phyloP scores from a whole-genome alignment of 2,113 vertebrate species.

The Crotophaga sulcirostris region DNA sequence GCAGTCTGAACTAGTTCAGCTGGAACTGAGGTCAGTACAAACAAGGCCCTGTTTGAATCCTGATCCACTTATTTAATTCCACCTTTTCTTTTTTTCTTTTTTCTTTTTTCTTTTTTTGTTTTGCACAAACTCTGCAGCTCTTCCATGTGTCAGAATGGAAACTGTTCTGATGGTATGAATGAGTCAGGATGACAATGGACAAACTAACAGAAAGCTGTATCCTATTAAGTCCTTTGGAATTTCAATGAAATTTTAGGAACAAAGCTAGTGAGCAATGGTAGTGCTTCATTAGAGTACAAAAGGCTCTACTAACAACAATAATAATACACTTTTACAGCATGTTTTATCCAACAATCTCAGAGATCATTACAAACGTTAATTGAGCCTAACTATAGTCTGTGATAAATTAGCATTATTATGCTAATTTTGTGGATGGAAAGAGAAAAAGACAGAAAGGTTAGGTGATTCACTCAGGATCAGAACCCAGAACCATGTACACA shows the following conservation, averaged over 20 bases:
- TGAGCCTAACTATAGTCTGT: constrained; percentile 24
- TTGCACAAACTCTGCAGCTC: not conserved
- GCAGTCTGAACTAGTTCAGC: not conserved
- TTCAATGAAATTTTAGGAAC: not conserved
- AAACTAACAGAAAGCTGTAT: not conserved
- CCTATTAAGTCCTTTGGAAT: not conserved
- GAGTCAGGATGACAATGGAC: not conserved
- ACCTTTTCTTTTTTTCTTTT: not conserved
- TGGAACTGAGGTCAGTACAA: not conserved
- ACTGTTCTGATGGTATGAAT: not conserved
- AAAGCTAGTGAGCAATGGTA: not conserved
- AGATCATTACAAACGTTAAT: constrained; percentile 52
- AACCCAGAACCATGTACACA: not conserved
- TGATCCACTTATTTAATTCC: not conserved
- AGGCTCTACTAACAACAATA: constrained; percentile 41
- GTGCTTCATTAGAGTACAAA: constrained; percentile 40
- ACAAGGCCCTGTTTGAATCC: not conserved
- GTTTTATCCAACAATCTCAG: constrained; percentile 38
- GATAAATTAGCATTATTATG: constrained; percentile 42
- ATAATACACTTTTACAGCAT: constrained; percentile 35
- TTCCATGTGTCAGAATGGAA: not conserved
- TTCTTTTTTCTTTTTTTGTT: too few species aligned
- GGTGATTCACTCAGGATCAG: not conserved
- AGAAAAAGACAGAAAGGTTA: constrained; percentile 21
- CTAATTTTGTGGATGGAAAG: constrained; percentile 37